Base-by-base conservation (phyloP, 2,113 vertebrate genomes). In the Atractosteus spatula region DNA sequence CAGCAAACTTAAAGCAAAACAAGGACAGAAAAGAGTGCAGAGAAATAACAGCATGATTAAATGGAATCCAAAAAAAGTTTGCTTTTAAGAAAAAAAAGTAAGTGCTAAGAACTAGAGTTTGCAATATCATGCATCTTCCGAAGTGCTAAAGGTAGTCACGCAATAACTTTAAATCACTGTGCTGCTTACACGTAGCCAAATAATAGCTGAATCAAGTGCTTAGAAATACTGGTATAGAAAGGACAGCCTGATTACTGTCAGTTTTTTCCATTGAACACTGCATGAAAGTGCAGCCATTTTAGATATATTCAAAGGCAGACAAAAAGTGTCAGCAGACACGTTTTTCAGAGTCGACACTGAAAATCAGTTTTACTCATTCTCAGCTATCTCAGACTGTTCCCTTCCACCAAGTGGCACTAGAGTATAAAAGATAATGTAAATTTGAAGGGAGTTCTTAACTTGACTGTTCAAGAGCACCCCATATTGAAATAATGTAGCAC, bases 81-180 rank as follows among this genome's bases (percentile, higher is more conserved):
- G 80, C 88, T 82, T 85, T 68, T 71, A 69, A 71, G 64, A 59
- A 44, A 77, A 79, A 84, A 86, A 84, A 83, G 78, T 73, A 90
- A 89, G 87, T 89, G 89, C 85, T 84, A 77, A 83, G 81, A 86
- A 82, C 75, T 81, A 78, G 79, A 84, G 74, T 80, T 83, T 81
- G 78, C 87, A 84, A 91, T 84, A 82, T 82, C 90, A 92, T 89
- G 93, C 91, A 93, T 91, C 89, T 91, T 93, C 86, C 90, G 92
- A 95, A 94, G 94, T 95, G 95, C 93, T 93, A 91, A 93, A 92
- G 82, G 92, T 92, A 92, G 91, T 91, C 82, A 81, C 89, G 85
- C 87, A 90, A 88, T 87, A 90, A 88, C 56, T 82, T 83, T 78
- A 89, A 87, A 70, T 88, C 66, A 83, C 82, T 80, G 78, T 85